phyloP scores from a whole-genome alignment of 2,888 invertebrate genomes.

The Gibbula magus region DNA sequence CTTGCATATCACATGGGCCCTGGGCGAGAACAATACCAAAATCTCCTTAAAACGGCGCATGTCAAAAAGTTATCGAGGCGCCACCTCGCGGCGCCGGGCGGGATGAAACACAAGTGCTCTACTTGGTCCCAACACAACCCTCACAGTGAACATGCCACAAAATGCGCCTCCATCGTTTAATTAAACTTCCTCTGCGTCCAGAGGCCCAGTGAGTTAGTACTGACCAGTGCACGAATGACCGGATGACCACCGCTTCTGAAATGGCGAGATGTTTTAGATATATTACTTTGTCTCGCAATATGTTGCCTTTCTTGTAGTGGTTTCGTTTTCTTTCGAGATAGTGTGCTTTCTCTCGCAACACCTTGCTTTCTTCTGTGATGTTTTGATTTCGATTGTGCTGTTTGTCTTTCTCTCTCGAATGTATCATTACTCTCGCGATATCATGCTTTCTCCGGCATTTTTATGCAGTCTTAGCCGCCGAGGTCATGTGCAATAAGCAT shows the following conservation, averaged over 20 bases:
- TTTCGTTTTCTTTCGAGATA: too few species aligned
- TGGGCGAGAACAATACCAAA: constrained; percentile 6
- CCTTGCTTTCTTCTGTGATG: too few species aligned
- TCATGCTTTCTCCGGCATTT: too few species aligned
- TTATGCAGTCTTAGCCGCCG: too few species aligned
- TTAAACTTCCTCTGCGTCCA: constrained; percentile 4
- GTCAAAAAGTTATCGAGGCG: constrained; percentile 17
- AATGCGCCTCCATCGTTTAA: constrained; percentile 8
- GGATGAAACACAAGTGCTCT: neutral
- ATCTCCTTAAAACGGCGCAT: constrained; percentile 17
- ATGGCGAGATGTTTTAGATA: neutral
- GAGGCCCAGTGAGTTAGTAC: neutral
- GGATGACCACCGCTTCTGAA: neutral
- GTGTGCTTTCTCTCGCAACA: too few species aligned
- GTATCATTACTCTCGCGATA: too few species aligned
- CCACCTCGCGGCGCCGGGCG: constrained; percentile 1
- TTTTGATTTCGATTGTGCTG: too few species aligned
- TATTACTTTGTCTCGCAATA: too few species aligned
- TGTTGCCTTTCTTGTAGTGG: too few species aligned
- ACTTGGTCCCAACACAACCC: neutral
- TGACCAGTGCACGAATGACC: neutral
- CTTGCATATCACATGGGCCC: too few species aligned
- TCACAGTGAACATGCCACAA: constrained; percentile 6
- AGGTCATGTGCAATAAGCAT: too few species aligned
- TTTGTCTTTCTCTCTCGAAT: too few species aligned